Conservation (phyloP, 2,113 vertebrate genomes). For the Micromys minutus region DNA sequence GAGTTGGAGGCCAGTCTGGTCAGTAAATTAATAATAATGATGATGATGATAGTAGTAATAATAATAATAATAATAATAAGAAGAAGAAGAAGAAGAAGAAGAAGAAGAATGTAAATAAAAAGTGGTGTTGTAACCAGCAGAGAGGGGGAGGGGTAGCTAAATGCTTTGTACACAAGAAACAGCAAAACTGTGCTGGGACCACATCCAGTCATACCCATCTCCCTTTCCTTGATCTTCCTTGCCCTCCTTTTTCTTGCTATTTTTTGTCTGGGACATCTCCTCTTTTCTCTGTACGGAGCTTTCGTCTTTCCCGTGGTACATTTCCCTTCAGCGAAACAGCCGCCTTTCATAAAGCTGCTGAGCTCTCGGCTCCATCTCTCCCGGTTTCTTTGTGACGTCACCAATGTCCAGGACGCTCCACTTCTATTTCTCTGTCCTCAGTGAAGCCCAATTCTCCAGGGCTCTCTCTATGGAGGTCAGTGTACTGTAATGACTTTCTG, state of each 20-base stretch:
- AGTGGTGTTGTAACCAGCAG: conserved; percentile 88
- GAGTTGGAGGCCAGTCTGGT: not conserved
- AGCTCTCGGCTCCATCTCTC: not conserved
- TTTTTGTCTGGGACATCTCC: not conserved
- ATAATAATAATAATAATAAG: not conserved
- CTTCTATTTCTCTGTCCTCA: not conserved
- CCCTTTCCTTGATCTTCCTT: not conserved
- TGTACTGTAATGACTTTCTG: not conserved
- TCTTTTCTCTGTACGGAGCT: not conserved
- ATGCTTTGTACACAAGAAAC: not conserved
- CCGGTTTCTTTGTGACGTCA: not conserved
- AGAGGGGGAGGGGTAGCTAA: not conserved
- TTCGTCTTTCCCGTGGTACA: not conserved
- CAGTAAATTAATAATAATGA: not conserved
- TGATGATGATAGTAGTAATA: not conserved
- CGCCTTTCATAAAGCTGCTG: not conserved
- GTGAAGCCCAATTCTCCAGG: not conserved
- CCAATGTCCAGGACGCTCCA: not conserved
- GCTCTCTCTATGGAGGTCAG: not conserved
- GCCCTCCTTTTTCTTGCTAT: not conserved
- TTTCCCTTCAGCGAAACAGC: not conserved
- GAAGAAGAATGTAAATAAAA: not conserved
- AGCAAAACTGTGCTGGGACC: not conserved
- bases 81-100: not conserved
- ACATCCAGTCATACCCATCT: not conserved